Base-by-base conservation (phyloP, 2,113 vertebrate species). In the Phoenicopterus ruber region DNA sequence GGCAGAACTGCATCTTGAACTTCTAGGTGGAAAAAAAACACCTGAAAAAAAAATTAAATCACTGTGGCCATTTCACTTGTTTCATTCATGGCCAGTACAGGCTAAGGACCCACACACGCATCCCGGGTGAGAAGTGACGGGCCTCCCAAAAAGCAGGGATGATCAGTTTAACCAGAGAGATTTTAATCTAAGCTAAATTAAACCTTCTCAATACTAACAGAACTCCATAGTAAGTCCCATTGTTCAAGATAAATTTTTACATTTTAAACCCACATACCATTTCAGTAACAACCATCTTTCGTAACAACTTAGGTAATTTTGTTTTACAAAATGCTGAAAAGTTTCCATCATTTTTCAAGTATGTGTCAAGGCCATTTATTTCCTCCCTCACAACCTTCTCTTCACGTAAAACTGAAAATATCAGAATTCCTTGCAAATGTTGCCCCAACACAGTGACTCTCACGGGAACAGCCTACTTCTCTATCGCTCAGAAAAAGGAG, bases 21-120 rank as follows among this genome's bases (percentile, higher is more conserved):
- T 80, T 82, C 10, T 25, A 22, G 6, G 17, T 13, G 34, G 22
- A 11, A 59, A 58, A 58, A 71, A 71, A 62, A 2, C 28, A 67
- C 16, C 31, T 21, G 8, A 49, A 80, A 93, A 93, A 62, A 36
- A 36, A 26, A 0, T 11, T 42, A 34, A 77, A 73, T 40, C 49
- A 54, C 32, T 46, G n/a, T 13, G 26, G 69, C 34, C 28, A 28
- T 32, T 69, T 73, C 36, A 63, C 7, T 31, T 2, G 0, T 62
- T 84, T 69, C 8, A 36, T 36, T 82, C 73, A 76, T 2, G 0
- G 34, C 36, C 40, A 42, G 36, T n/a, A 52, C 6, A 40, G 54
- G 40, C 34, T 71, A 54, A 63, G 70, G 49, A 89, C 44, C 19
- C 46, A 17, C 0, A 0, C 17, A 17, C 0, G 0, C 36, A 81